These are phyloP conservation scores for Leptinotarsa peninsularis DNA, from an alignment of 2,888 invertebrate species.

Conservation along the genomic window DNA sequence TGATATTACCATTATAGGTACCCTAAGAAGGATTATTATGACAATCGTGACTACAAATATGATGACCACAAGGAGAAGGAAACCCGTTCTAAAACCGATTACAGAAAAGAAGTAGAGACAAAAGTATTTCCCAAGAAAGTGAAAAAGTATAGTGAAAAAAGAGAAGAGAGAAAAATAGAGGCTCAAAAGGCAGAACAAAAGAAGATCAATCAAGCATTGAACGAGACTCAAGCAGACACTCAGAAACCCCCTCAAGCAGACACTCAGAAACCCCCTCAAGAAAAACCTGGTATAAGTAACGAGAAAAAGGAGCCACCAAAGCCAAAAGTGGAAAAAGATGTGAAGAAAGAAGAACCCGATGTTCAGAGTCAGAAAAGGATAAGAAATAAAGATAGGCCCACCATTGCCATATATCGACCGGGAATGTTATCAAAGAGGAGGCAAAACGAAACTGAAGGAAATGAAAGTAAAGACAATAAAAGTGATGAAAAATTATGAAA, in stretches of 20 bases:
- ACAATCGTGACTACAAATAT: constrained; percentile 55
- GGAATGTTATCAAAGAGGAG: constrained; percentile 86
- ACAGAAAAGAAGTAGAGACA: constrained; percentile 49
- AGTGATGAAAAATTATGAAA: constrained; percentile 31
- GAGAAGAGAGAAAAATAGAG: constrained; percentile 64
- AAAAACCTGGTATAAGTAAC: constrained; percentile 22
- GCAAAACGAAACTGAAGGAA: constrained; percentile 69
- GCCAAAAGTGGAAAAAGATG: constrained; percentile 39
- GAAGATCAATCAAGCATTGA: constrained; percentile 49
- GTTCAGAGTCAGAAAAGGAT: constrained; percentile 65
- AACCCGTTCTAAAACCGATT: constrained; percentile 44
- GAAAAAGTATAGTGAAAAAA: constrained; percentile 65
- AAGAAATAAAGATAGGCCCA: constrained; percentile 83
- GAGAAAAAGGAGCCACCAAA: constrained; percentile 31
- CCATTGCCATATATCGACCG: constrained; percentile 90
- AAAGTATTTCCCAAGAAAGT: constrained; percentile 51
- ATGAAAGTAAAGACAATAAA: constrained; percentile 46
- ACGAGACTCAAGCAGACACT: constrained; percentile 28
- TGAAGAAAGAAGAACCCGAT: constrained; percentile 42
- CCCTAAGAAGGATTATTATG: constrained; percentile 56
- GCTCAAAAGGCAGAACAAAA: constrained; percentile 59
- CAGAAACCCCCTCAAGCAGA: constrained; percentile 32
- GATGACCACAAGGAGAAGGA: constrained; percentile 50
- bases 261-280: constrained; percentile 28
- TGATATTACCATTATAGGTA: constrained; percentile 29